Evolutionary conservation across 2,113 vertebrate species (phyloP).

Genomic region (Chaetorhynchus papuensis): DNA sequence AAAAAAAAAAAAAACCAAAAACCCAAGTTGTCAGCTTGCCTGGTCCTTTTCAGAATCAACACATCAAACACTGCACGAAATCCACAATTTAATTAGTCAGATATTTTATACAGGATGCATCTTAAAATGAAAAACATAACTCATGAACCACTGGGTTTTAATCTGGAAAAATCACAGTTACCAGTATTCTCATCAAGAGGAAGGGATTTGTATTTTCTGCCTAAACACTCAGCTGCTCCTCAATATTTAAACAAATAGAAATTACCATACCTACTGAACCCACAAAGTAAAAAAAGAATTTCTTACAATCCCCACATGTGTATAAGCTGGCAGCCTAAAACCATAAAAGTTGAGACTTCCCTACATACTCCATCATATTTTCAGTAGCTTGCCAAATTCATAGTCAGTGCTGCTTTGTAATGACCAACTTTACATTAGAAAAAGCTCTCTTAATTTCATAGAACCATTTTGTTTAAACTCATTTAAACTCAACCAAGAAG

Average conservation of each 20-base stretch:
- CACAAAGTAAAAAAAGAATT: not conserved
- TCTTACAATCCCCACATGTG: not conserved
- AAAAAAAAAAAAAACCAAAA: not conserved
- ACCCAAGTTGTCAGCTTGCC: not conserved
- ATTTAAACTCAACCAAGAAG: not conserved
- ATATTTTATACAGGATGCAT: conserved; percentile 39
- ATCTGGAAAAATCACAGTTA: conserved; percentile 12
- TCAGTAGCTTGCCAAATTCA: not conserved
- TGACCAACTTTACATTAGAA: not conserved
- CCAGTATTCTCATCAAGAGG: not conserved
- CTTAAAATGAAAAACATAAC: conserved; percentile 47
- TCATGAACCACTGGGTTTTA: not conserved
- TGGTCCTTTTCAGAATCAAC: conserved; percentile 19
- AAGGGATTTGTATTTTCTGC: not conserved
- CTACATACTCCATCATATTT: not conserved
- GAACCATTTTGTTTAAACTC: not conserved
- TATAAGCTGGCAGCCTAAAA: not conserved
- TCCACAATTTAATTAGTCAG: conserved; percentile 29
- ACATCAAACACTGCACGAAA: conserved; percentile 26
- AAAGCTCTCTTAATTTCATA: not conserved
- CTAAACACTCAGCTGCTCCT: not conserved
- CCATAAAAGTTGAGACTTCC: not conserved
- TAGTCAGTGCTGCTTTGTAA: not conserved
- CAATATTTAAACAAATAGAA: conserved; percentile 18
- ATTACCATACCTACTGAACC: not conserved